A percentile compares a stretch with the other conserved stretches of the same genome.
These are phyloP conservation scores for Gopherus evgoodei DNA, from an alignment of 2,113 vertebrate genomes.

Conservation along the genomic window DNA sequence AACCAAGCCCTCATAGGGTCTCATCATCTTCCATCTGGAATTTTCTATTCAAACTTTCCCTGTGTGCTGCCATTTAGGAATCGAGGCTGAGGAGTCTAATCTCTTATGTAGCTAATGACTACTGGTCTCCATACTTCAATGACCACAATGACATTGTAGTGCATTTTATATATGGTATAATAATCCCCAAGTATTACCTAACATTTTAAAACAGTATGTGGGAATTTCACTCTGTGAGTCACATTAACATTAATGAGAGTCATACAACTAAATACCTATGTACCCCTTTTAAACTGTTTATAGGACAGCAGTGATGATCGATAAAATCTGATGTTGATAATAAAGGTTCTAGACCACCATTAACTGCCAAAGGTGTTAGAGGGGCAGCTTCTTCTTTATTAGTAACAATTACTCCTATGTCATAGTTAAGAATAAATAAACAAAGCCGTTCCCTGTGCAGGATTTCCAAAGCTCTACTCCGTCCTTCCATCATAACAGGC, in stretches of 20 bases:
- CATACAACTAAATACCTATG: background rate
- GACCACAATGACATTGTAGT: slow-evolving; percentile 3
- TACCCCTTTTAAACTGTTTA: background rate
- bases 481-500: background rate
- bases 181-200: slow-evolving; percentile 2
- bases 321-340: background rate
- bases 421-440: background rate
- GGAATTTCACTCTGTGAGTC: background rate
- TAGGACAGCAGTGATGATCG: background rate
- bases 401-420: background rate
- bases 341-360: background rate
- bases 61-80: background rate
- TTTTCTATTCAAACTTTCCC: slow-evolving; percentile 31
- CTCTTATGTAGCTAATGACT: background rate
- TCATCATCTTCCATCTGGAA: background rate
- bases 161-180: background rate
- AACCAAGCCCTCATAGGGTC: background rate
- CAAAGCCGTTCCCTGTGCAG: accelerated
- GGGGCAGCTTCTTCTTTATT: background rate
- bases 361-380: background rate
- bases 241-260: background rate
- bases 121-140: slow-evolving; percentile 25
- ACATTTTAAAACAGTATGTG: background rate
- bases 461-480: slow-evolving; percentile 7
- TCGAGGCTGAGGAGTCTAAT: background rate